Percentiles rank a stretch among this genome's conserved stretches.
phyloP scores from a whole-genome alignment of 1,140 invertebrate species.

The Drepana arcuata region DNA sequence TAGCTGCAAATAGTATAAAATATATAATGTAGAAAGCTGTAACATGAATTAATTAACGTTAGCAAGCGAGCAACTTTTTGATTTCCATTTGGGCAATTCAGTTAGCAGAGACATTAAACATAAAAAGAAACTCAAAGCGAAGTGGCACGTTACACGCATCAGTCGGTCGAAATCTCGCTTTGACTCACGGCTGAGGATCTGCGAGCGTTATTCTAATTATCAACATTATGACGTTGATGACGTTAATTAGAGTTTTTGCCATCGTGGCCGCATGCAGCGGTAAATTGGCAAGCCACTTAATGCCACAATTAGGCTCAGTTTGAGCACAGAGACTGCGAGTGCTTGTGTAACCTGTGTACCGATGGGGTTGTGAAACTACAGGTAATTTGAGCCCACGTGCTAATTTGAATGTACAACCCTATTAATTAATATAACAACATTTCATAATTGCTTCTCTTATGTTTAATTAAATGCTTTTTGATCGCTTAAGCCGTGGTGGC shows the following conservation, averaged over 20 bases:
- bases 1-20: no score
- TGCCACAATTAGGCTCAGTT: conserved; percentile 47
- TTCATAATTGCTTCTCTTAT: no score
- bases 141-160: conserved; percentile 45
- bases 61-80: no score
- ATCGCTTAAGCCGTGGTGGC: no score
- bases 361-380: conserved; percentile 26
- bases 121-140: conserved; percentile 41
- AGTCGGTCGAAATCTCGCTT: conserved; percentile 39
- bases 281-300: conserved; percentile 43
- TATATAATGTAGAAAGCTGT: no score
- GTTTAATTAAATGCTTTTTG: no score
- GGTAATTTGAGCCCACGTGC: no score
- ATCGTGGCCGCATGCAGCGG: conserved; percentile 33
- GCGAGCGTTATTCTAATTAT: conserved; percentile 67
- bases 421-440: no score
- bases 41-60: no score
- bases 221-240: conserved; percentile 67
- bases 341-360: conserved; percentile 34
- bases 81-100: no score
- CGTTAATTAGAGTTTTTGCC: conserved; percentile 57
- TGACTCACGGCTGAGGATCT: conserved; percentile 35
- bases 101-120: no score
- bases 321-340: conserved; percentile 19
- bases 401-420: no score